Evolutionary conservation across 2,113 vertebrate species (phyloP).

Genomic region (Tringa solitaria): DNA sequence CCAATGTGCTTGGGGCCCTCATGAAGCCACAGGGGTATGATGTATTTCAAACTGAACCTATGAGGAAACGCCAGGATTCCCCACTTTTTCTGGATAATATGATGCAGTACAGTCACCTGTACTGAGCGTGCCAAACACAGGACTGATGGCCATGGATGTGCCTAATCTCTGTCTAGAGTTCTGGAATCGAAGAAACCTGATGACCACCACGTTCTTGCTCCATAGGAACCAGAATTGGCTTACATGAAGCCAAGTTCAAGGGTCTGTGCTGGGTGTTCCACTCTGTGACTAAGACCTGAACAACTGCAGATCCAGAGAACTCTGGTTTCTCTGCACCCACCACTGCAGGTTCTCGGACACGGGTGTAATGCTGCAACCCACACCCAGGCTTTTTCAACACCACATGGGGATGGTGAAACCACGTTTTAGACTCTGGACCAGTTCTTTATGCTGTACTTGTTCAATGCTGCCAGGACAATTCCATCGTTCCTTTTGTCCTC

Average conservation of each 20-base stretch:
- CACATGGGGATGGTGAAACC: fast-evolving
- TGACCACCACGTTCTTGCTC: neutral
- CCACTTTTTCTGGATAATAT: neutral
- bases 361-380: neutral
- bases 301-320: neutral
- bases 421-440: neutral
- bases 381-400: neutral
- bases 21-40: neutral
- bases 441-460: neutral
- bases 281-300: neutral
- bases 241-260: neutral
- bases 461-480: neutral
- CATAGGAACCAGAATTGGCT: neutral
- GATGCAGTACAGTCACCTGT: neutral
- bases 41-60: neutral
- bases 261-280: neutral
- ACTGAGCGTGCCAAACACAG: neutral
- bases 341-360: neutral
- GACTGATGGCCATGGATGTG: fast-evolving
- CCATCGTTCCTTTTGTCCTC: neutral
- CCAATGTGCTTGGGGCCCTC: neutral
- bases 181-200: neutral
- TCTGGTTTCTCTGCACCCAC: neutral
- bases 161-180: neutral
- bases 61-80: neutral